phyloP scores from a whole-genome alignment of 2,113 vertebrate genomes.

The Fulmarus glacialis region DNA sequence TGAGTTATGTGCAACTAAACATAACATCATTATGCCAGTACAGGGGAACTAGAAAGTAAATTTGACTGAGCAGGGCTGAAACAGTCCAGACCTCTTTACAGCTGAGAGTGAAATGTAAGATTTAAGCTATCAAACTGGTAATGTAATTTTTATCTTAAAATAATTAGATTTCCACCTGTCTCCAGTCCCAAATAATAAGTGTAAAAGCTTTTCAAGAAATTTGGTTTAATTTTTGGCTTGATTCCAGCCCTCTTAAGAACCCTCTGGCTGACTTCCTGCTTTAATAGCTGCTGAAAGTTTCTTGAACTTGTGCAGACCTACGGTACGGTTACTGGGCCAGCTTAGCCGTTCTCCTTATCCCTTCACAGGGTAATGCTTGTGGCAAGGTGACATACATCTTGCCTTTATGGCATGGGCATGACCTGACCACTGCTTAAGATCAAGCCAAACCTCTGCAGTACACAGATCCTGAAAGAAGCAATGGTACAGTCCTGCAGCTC shows the following conservation, averaged over 20 bases:
- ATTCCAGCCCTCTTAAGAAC: not conserved
- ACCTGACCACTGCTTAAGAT: not conserved
- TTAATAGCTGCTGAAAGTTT: not conserved
- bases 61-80: not conserved
- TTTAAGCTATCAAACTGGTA: not conserved
- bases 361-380: not conserved
- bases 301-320: not conserved
- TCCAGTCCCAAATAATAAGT: not conserved
- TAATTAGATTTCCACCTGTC: conserved; percentile 8
- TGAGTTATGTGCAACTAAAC: not conserved
- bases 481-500: not conserved
- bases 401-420: not conserved
- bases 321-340: not conserved
- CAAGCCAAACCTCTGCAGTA: not conserved
- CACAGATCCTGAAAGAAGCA: not conserved
- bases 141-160: conserved; percentile 19
- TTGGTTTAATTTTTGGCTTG: not conserved
- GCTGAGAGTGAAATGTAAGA: not conserved
- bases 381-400: not conserved
- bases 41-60: not conserved
- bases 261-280: not conserved
- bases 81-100: not conserved
- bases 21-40: not conserved
- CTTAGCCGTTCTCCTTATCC: not conserved
- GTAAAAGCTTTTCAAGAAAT: not conserved